Percentiles rank a stretch among this genome's conserved stretches.
These are phyloP conservation scores for Bostrychus sinensis DNA, from an alignment of 2,113 vertebrate genomes.

Conservation along the genomic window DNA sequence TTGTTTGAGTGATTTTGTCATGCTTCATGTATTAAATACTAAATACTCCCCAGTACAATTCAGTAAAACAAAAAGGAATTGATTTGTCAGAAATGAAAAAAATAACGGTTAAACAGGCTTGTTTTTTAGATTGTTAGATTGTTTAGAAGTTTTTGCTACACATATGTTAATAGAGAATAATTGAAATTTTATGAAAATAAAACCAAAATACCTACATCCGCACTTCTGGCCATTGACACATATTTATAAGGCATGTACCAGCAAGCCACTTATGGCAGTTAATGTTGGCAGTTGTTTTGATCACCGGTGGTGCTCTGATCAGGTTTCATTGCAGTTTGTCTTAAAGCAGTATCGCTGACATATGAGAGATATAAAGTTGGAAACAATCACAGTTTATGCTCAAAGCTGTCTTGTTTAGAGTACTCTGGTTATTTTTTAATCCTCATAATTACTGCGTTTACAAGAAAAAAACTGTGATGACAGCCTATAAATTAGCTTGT, in stretches of 20 bases:
- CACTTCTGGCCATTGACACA: constrained; percentile 15
- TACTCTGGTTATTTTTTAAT: not conserved
- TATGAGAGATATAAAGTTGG: constrained; percentile 6
- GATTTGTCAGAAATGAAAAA: too few species aligned
- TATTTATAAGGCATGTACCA: constrained; percentile 15
- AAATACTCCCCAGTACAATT: too few species aligned
- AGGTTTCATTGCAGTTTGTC: constrained; percentile 24
- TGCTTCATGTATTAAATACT: too few species aligned
- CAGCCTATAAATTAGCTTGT: constrained; percentile 5
- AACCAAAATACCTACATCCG: constrained; percentile 16
- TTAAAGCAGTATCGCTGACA: constrained; percentile 18
- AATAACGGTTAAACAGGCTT: too few species aligned
- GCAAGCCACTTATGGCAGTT: constrained; percentile 25
- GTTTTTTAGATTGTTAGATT: too few species aligned
- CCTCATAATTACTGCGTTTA: not conserved
- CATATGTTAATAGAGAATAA: constrained; percentile 12
- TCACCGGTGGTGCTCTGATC: constrained; percentile 27
- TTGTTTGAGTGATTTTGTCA: too few species aligned
- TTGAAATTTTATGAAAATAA: constrained; percentile 8
- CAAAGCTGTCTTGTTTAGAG: not conserved
- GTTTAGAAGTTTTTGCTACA: too few species aligned
- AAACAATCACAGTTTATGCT: not conserved
- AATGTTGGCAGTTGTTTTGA: constrained; percentile 14
- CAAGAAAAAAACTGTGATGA: not conserved
- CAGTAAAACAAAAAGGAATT: too few species aligned